Evolutionary conservation across 2,797 vertebrate species (phyloP).

Genomic region (Eleutherodactylus coqui): DNA sequence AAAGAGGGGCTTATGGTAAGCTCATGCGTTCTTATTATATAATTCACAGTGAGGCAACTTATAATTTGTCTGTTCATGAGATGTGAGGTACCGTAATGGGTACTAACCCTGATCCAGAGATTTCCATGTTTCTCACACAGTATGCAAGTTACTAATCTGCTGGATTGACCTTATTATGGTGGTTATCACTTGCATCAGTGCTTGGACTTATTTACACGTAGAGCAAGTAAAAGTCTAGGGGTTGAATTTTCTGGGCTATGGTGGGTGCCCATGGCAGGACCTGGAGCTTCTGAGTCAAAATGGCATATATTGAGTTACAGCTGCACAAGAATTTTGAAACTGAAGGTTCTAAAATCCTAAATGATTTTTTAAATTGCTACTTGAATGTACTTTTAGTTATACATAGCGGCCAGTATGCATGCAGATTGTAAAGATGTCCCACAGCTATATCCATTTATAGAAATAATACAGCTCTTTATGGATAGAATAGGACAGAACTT

Average conservation of each 20-base stretch:
- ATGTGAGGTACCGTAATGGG: not conserved
- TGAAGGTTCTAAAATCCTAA: not conserved
- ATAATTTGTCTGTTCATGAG: not conserved
- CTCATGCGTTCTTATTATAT: constrained; percentile 11
- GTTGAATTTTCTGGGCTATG: not conserved
- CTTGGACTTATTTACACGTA: not conserved
- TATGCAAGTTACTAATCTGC: not conserved
- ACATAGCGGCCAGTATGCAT: too few species aligned
- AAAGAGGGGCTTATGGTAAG: constrained; percentile 94
- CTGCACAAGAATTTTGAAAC: not conserved
- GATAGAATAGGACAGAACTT: too few species aligned
- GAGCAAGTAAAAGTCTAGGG: not conserved
- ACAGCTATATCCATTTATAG: too few species aligned
- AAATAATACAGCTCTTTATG: too few species aligned
- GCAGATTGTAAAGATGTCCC: too few species aligned
- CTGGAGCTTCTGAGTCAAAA: not conserved
- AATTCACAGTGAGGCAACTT: not conserved
- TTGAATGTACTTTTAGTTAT: too few species aligned
- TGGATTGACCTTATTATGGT: not conserved
- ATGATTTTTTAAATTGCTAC: not conserved
- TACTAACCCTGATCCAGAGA: not conserved
- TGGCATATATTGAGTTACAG: not conserved
- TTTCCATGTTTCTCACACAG: not conserved
- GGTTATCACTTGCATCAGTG: not conserved
- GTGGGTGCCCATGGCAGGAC: not conserved